phyloP scores from a whole-genome alignment of 2,888 invertebrate genomes.

The Ormyrus pomaceus region DNA sequence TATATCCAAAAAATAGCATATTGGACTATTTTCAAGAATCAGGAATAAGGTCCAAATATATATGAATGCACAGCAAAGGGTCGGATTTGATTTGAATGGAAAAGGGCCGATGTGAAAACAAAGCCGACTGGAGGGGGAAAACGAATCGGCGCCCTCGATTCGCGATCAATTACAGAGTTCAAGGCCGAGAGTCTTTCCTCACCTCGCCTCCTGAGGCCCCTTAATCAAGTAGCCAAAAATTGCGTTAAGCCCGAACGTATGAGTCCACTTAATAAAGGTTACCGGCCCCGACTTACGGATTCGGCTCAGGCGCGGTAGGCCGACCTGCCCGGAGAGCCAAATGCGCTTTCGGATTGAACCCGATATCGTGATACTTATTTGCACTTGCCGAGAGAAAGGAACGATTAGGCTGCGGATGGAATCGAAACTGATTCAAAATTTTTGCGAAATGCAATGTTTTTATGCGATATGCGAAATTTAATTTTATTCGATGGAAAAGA shows the following conservation, averaged over 20 bases:
- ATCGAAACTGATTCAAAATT: not conserved
- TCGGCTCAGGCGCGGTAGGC: constrained; percentile 68
- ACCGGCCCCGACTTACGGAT: constrained; percentile 64
- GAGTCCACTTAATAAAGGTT: constrained; percentile 38
- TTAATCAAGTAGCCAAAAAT: constrained; percentile 34
- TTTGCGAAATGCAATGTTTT: not conserved
- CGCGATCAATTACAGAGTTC: too few relatives aligned
- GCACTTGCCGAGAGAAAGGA: constrained; percentile 10
- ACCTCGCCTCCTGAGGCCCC: not conserved
- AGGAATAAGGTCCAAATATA: too few relatives aligned
- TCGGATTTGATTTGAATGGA: not conserved
- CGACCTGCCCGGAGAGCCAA: constrained; percentile 61
- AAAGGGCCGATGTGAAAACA: constrained; percentile 6
- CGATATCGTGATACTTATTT: constrained; percentile 43
- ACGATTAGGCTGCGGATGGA: constrained; percentile 6
- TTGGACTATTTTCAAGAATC: too few relatives aligned
- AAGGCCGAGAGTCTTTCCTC: too few relatives aligned
- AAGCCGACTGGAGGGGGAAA: constrained; percentile 52
- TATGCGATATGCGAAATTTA: too few relatives aligned
- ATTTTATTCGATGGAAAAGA: too few relatives aligned
- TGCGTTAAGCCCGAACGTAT: constrained; percentile 15
- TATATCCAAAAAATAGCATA: too few relatives aligned
- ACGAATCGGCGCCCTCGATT: constrained; percentile 48
- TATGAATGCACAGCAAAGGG: not conserved
- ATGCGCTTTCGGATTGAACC: constrained; percentile 3